These are phyloP conservation scores for Neuroterus valhalla DNA, from an alignment of 1,140 invertebrate genomes.

Conservation along the genomic window DNA sequence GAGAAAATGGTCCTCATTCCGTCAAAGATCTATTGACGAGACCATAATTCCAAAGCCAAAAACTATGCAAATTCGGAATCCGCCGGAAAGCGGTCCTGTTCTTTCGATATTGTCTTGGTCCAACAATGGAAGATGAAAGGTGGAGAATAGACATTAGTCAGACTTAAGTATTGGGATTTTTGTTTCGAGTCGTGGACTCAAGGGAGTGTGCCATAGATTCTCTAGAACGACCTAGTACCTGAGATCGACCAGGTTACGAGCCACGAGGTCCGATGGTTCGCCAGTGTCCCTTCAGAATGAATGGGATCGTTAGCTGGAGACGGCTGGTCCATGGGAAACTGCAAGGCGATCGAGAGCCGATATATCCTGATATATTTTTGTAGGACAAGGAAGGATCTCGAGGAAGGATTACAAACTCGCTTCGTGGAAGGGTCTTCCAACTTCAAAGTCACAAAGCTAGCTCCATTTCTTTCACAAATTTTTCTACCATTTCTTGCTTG, in stretches of 20 bases:
- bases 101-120: conserved; percentile 5
- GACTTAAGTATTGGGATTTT: neutral
- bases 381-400: conserved; percentile 5
- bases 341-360: conserved; percentile 26
- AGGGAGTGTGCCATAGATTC: conserved; percentile 5
- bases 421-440: conserved; percentile 6
- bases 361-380: conserved; percentile 30
- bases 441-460: neutral
- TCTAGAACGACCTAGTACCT: conserved; percentile 26
- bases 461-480: neutral
- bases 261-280: conserved; percentile 7
- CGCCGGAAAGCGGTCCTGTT: neutral
- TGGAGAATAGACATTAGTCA: conserved; percentile 1
- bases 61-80: conserved; percentile 21
- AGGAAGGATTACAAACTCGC: neutral
- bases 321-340: conserved; percentile 21
- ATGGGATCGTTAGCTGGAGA: conserved; percentile 19
- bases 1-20: conserved; percentile 12
- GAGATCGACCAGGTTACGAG: neutral
- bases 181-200: neutral
- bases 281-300: conserved; percentile 22
- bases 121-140: neutral
- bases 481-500: too few species aligned
- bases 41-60: conserved; percentile 31
- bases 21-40: neutral